phyloP scores from a whole-genome alignment of 2,113 vertebrate species.

The Xiphorhynchus elegans region DNA sequence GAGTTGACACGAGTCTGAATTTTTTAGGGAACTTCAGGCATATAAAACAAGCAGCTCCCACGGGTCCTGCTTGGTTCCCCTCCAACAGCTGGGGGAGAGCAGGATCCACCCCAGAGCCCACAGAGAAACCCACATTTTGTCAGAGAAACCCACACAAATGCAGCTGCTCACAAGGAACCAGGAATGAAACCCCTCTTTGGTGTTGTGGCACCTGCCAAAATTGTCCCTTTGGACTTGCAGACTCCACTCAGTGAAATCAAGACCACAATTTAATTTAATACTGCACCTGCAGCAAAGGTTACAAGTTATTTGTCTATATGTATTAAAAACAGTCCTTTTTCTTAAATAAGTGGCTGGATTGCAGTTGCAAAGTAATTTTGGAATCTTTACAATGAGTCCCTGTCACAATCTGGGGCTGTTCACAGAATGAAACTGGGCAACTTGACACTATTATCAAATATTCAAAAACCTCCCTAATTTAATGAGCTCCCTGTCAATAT shows the following conservation, averaged over 20 bases:
- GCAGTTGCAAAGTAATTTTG: background rate
- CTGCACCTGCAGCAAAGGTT: background rate
- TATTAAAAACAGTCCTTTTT: no score
- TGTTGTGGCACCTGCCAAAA: background rate
- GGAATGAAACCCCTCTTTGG: background rate
- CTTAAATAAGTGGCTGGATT: background rate
- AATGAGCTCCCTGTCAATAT: background rate
- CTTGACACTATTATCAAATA: background rate
- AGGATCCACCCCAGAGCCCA: background rate
- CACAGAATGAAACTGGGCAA: background rate
- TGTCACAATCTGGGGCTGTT: background rate
- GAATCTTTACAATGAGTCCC: background rate
- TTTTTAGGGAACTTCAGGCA: background rate
- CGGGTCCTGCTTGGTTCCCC: background rate
- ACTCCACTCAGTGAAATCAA: background rate
- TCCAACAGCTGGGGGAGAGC: background rate
- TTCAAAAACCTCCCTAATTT: background rate
- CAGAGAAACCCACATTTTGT: background rate
- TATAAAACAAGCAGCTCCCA: background rate
- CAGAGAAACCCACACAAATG: background rate
- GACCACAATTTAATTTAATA: background rate
- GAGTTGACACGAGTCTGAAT: background rate
- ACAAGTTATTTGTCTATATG: background rate
- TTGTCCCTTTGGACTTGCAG: background rate
- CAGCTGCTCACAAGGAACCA: background rate